Conservation (phyloP, 37 sponge, comb jelly and placozoan genomes). For the Bolinopsis microptera region DNA sequence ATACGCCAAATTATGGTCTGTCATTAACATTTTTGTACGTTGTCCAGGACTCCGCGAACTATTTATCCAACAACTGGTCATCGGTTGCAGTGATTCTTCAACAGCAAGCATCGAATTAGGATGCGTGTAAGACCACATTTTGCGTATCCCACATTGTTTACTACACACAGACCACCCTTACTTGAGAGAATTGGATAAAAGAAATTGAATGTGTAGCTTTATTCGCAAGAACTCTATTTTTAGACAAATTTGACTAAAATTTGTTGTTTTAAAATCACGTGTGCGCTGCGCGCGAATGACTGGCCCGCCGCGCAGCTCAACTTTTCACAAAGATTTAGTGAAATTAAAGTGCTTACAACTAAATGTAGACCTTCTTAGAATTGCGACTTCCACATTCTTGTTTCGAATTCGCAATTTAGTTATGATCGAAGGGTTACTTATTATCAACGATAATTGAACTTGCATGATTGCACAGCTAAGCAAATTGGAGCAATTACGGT, state of each 20-base stretch:
- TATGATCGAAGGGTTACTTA: too few relatives aligned
- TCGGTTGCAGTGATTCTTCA: too few relatives aligned
- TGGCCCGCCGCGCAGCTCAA: neutral
- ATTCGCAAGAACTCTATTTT: neutral
- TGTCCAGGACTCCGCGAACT: too few relatives aligned
- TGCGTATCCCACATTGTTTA: neutral
- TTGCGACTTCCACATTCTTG: neutral
- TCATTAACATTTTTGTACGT: too few relatives aligned
- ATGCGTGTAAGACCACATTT: neutral
- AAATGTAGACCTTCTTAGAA: neutral
- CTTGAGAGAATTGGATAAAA: neutral
- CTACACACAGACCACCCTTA: neutral
- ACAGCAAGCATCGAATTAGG: too few relatives aligned
- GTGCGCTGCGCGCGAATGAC: neutral
- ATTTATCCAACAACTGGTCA: too few relatives aligned
- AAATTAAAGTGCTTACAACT: conserved; percentile 20
- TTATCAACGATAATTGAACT: too few relatives aligned
- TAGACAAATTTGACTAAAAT: neutral
- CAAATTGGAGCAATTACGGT: too few relatives aligned
- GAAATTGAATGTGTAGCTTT: neutral
- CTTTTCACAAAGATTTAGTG: neutral
- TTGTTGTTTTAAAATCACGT: neutral
- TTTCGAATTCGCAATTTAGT: neutral
- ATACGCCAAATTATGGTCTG: too few relatives aligned
- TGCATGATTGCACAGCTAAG: too few relatives aligned